A percentile compares a stretch with the other conserved stretches of the same genome.
Conservation (phyloP, 2,113 vertebrate genomes). For the Silurus meridionalis region DNA sequence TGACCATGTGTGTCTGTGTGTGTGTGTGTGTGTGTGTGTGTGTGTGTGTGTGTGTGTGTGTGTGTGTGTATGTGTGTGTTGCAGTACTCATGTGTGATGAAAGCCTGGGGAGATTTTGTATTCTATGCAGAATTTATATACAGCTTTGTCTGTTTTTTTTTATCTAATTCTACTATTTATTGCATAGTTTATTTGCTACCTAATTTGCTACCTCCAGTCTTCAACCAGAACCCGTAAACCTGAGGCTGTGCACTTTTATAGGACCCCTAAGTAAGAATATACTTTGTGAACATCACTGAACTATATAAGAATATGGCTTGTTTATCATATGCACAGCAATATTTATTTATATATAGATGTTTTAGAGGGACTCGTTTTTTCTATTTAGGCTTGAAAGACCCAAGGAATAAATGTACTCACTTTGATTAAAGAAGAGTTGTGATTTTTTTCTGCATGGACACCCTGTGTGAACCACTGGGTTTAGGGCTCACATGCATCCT, state of each 20-base stretch:
- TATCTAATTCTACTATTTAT: not conserved
- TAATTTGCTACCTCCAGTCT: not conserved
- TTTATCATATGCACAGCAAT: not conserved
- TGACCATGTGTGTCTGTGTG: not conserved
- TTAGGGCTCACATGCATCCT: too few relatives aligned
- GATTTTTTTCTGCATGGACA: too few relatives aligned
- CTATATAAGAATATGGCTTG: not conserved
- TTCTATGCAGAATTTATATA: not conserved
- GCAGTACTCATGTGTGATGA: not conserved
- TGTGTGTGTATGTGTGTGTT: conserved; percentile 3
- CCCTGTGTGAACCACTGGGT: too few relatives aligned
- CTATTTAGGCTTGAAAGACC: too few relatives aligned
- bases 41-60: conserved; percentile 8
- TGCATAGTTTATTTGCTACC: not conserved
- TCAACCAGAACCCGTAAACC: too few relatives aligned
- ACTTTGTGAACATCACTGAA: not conserved
- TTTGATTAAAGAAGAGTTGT: too few relatives aligned
- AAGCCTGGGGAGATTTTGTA: not conserved
- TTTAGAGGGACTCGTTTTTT: too few relatives aligned
- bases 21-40: too few relatives aligned
- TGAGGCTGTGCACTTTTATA: not conserved
- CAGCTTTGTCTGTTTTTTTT: not conserved
- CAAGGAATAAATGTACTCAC: too few relatives aligned
- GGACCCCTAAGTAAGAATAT: not conserved
- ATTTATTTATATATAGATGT: not conserved